Base-by-base conservation (phyloP, 2,797 vertebrate species). In the Periparus ater region DNA sequence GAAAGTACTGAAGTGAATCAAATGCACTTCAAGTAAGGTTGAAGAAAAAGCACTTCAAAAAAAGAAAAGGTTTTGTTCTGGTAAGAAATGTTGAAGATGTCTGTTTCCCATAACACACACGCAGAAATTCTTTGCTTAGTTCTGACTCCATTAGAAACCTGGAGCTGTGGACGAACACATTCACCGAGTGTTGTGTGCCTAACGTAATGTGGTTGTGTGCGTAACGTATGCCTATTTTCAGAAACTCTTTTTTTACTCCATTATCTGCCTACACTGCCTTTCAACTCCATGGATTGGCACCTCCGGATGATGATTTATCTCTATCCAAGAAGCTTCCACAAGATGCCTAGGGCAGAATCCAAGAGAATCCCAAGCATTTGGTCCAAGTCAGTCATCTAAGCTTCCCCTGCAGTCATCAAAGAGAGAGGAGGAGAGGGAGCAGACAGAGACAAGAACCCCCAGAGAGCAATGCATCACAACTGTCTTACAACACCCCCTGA, bases 391-490 rank as follows among this genome's bases (percentile, higher is more conserved):
- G 34, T 83, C 81, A 92, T 47, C 65, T 88, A 88, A 85, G 34
- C 42, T 91, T 32, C 53, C 29, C 72, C 75, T 61, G 22, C 8
- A 0, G 53, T 77, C 82, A 91, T 79, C 36, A 89, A 92, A 78
- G 26, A 62, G 22, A 84, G 22, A 82, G 13, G 14, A 57, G 17
- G 27, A 78, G 77, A 82, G 29, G 60, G n/a, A 89, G 45, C 23
- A 88, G 85, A 79, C 50, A 84, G 54, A 83, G 36, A 82, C 61
- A 71, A 54, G 57, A 26, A 57, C 14, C 81, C 60, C 50, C 29
- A 68, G 77, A 90, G 80, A 86, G 74, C 58, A 89, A 85, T 93
- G 74, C 53, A 91, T 89, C 93, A 89, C 61, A 91, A 40, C 71
- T 77, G 78, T 71, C 85, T 83, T 65, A 71, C 53, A 87, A 72